Conservation (phyloP, 2,888 invertebrate genomes). For the Campoletis raptor region DNA sequence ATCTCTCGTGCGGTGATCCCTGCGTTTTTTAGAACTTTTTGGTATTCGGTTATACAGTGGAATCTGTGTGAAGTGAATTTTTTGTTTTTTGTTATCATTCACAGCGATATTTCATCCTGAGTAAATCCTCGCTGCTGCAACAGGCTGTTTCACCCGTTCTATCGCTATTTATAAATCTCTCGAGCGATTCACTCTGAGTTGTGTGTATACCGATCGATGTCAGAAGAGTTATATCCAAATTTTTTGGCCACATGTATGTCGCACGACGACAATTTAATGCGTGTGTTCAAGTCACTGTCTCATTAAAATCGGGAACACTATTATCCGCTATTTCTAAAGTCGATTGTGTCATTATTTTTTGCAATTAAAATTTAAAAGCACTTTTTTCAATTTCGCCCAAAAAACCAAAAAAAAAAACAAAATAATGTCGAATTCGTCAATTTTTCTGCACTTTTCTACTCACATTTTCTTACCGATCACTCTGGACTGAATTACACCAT, state of each 20-base stretch:
- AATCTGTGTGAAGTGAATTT: constrained; percentile 30
- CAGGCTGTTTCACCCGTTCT: constrained; percentile 61
- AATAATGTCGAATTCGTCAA: too few relatives aligned
- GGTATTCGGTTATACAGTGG: background rate
- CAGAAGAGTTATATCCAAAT: constrained; percentile 50
- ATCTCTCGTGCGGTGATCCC: constrained; percentile 19
- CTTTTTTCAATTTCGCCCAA: background rate
- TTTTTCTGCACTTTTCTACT: background rate
- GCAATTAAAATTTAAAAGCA: background rate
- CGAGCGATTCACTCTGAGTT: constrained; percentile 46
- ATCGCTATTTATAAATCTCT: constrained; percentile 66
- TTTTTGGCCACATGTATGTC: constrained; percentile 29
- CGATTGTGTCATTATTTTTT: background rate
- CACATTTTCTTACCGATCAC: background rate
- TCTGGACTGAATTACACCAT: background rate
- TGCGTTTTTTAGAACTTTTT: constrained; percentile 26
- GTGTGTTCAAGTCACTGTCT: constrained; percentile 9
- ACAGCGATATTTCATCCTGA: constrained; percentile 54
- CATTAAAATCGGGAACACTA: background rate
- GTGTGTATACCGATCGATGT: constrained; percentile 24
- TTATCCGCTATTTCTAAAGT: background rate
- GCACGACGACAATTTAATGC: constrained; percentile 49
- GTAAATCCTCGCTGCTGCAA: constrained; percentile 55
- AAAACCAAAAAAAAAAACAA: background rate
- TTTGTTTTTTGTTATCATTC: constrained; percentile 33